phyloP scores from a whole-genome alignment of 2,113 vertebrate species.

The Xyrauchen texanus region DNA sequence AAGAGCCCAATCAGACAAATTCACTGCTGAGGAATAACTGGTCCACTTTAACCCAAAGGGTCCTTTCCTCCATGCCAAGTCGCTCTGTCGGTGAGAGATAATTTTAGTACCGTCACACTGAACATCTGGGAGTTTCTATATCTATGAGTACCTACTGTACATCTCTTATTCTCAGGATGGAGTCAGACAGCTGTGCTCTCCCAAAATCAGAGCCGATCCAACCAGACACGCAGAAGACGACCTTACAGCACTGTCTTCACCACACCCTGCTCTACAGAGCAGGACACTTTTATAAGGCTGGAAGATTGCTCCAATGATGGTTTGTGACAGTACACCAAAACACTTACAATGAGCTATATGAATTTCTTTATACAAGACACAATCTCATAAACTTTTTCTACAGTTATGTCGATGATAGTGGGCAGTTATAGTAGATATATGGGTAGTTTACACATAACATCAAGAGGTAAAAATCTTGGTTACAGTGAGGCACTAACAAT shows the following conservation, averaged over 20 bases:
- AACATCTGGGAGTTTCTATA: neutral
- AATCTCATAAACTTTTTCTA: no score
- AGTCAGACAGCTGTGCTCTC: neutral
- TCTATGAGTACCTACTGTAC: neutral
- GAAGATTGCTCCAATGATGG: neutral
- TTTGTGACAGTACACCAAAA: slow-evolving; percentile 5
- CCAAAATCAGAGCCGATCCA: slow-evolving; percentile 1
- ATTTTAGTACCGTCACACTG: neutral
- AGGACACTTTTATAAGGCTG: neutral
- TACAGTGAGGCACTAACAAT: no score
- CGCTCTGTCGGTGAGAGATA: slow-evolving; percentile 56
- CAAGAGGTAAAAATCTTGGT: no score
- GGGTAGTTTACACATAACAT: no score
- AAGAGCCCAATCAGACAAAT: neutral
- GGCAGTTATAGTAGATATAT: no score
- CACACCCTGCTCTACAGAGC: neutral
- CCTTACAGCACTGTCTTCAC: neutral
- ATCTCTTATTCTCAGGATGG: neutral
- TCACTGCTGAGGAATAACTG: slow-evolving; percentile 42
- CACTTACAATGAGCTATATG: neutral
- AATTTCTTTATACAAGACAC: no score
- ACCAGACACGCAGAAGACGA: neutral
- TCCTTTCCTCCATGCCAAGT: slow-evolving; percentile 67
- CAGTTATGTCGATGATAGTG: no score
- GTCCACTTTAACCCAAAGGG: slow-evolving; percentile 52